These are phyloP conservation scores for Aproaerema taeniolella DNA, from an alignment of 2,888 invertebrate species.

Conservation along the genomic window DNA sequence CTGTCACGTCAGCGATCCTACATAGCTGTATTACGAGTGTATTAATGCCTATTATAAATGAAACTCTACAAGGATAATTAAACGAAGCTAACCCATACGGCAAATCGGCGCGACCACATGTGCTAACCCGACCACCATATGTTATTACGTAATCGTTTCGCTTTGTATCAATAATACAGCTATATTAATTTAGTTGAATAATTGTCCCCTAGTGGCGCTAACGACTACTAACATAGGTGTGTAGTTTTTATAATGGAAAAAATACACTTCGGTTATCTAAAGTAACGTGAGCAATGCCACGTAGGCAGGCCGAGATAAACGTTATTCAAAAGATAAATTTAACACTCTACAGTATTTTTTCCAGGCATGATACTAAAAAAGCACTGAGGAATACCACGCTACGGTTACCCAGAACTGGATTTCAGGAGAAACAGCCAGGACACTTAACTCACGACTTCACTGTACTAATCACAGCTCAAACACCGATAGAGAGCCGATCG, in stretches of 20 bases:
- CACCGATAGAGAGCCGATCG: slow-evolving; percentile 73
- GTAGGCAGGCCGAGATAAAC: slow-evolving; percentile 11
- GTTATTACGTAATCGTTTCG: slow-evolving; percentile 56
- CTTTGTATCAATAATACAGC: slow-evolving; percentile 32
- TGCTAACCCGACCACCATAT: slow-evolving; percentile 57
- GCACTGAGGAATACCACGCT: slow-evolving; percentile 15
- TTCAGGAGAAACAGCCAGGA: slow-evolving; percentile 8
- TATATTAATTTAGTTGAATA: slow-evolving; percentile 33
- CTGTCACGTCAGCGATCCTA: slow-evolving; percentile 59
- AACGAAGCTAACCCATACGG: slow-evolving; percentile 25
- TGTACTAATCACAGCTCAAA: slow-evolving; percentile 60
- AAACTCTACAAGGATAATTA: slow-evolving; percentile 41
- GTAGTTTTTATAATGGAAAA: slow-evolving; percentile 1
- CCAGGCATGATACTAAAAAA: slow-evolving; percentile 29
- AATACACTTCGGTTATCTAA: slow-evolving; percentile 3
- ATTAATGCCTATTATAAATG: slow-evolving; percentile 29
- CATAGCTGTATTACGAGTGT: slow-evolving; percentile 48
- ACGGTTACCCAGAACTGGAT: slow-evolving; percentile 22
- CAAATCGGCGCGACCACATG: slow-evolving; percentile 50
- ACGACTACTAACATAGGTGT: neutral
- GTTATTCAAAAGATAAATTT: neutral
- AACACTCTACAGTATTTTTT: neutral
- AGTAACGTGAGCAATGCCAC: slow-evolving; percentile 9
- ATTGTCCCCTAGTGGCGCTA: slow-evolving; percentile 17
- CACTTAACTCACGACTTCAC: slow-evolving; percentile 38